These are phyloP conservation scores for Sarcophaga peregrina DNA, from an alignment of 1,140 invertebrate species.

Conservation along the genomic window DNA sequence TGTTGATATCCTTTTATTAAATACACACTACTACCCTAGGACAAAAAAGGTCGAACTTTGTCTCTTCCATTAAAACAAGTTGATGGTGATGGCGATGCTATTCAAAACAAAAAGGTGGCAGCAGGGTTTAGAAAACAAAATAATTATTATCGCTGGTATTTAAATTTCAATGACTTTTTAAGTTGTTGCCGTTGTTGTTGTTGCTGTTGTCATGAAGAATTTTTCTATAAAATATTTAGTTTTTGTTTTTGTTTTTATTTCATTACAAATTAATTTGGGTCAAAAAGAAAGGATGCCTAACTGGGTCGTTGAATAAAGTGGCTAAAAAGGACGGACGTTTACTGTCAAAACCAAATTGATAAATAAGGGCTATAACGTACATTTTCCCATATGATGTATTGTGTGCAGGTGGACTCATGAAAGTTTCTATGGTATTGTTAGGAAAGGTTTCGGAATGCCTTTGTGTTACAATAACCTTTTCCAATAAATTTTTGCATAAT, in stretches of 20 bases:
- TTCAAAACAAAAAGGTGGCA: too few species aligned
- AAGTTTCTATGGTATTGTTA: background rate
- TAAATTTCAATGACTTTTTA: too few species aligned
- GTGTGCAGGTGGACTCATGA: background rate
- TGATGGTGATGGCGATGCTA: too few species aligned
- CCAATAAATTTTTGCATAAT: background rate
- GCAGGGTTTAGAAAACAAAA: too few species aligned
- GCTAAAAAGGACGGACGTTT: background rate
- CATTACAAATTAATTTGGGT: background rate
- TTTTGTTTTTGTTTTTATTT: background rate
- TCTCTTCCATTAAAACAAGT: too few species aligned
- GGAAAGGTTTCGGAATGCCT: background rate
- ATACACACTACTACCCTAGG: too few species aligned
- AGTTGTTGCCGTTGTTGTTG: too few species aligned
- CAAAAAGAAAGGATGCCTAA: background rate
- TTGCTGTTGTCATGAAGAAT: background rate
- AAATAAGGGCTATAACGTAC: slow-evolving; percentile 17
- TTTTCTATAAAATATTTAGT: background rate
- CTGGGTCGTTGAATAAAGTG: background rate
- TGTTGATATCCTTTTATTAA: too few species aligned
- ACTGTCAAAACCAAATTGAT: background rate
- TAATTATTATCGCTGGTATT: too few species aligned
- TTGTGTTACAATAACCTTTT: background rate
- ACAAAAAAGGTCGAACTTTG: too few species aligned
- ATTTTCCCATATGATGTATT: background rate